Base-by-base conservation (phyloP, 2,888 invertebrate genomes). In the Crioceris asparagi region DNA sequence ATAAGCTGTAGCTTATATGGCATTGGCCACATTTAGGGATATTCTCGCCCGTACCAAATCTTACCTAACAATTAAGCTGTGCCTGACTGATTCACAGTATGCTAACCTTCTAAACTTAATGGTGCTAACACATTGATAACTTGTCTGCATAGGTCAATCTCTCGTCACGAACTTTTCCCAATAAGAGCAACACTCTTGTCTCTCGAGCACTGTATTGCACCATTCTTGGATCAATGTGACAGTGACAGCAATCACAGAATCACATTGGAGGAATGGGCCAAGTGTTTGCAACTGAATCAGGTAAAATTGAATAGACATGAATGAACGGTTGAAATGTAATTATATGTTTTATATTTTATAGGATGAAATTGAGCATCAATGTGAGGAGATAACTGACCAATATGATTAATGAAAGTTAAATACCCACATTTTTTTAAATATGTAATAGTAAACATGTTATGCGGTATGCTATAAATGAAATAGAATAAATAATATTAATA, bases 131-230 rank as follows among this genome's bases (percentile, higher is more conserved):
- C n/a, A n/a, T n/a, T n/a, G n/a, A n/a, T n/a, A n/a, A n/a, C n/a
- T n/a, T n/a, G n/a, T n/a, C n/a, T n/a, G n/a, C n/a, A 14, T 52
- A 78, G 83, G 56, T 61, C 76, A 46, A 88, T 97, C 29, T 91
- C 91, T 17, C 79, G 90, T 25, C 91, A 93, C 70, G 96, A 97
- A 68, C 71, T 97, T 57, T 93, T 93, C 74, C 93, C 93, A 36
- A 90, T 94, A 61, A 79, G 91, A 43, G 94, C 94, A 34, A 92
- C 93, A 2, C 72, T 97, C 46, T 84, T 94, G 75, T 79, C 93
- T 23, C 75, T 97, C 67, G 97, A 97, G 68, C 94, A 94, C 64
- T 97, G 97, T 70, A 94, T 96, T 66, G 87, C 90, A 41, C 92
- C 93, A 26, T 97, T 97, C 76, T 76, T 96, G 45, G 83, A 93